phyloP scores from a whole-genome alignment of 2,888 invertebrate genomes.

The Oscheius sp. region DNA sequence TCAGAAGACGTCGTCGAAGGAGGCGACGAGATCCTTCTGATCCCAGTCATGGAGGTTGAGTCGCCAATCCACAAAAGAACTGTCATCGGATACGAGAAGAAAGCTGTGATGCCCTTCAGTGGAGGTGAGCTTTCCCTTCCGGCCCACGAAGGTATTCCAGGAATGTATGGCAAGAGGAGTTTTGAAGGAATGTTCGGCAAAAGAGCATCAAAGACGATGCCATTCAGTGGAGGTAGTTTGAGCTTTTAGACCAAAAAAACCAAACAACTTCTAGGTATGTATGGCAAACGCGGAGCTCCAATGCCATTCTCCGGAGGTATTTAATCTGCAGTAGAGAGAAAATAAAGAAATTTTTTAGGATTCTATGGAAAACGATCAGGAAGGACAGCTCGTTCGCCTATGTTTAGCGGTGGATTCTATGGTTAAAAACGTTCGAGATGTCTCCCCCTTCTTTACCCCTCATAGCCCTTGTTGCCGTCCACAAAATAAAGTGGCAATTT shows the following conservation, averaged over 20 bases:
- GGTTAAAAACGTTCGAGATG: conserved; percentile 10
- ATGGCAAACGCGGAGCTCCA: conserved; percentile 33
- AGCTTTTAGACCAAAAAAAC: background rate
- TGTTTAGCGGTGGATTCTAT: conserved; percentile 31
- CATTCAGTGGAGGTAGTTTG: conserved; percentile 40
- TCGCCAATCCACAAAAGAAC: background rate
- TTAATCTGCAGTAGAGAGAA: background rate
- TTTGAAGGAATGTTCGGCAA: conserved; percentile 59
- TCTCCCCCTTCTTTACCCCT: conserved; percentile 1
- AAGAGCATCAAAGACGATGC: conserved; percentile 36
- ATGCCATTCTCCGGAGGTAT: conserved; percentile 30
- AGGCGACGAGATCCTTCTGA: background rate
- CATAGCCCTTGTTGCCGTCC: background rate
- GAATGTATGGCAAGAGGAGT: conserved; percentile 39
- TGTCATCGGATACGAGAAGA: conserved; percentile 12
- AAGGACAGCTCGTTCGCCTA: conserved; percentile 7
- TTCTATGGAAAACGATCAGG: conserved; percentile 29
- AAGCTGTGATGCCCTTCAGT: conserved; percentile 26
- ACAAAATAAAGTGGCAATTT: background rate
- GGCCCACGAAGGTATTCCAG: conserved; percentile 24
- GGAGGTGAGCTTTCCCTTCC: conserved; percentile 19
- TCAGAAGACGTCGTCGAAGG: background rate
- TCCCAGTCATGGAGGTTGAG: background rate
- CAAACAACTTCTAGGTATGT: conserved; percentile 14
- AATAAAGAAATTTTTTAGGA: background rate